Conservation (phyloP, 2,113 vertebrate genomes). For the Elachura formosa region DNA sequence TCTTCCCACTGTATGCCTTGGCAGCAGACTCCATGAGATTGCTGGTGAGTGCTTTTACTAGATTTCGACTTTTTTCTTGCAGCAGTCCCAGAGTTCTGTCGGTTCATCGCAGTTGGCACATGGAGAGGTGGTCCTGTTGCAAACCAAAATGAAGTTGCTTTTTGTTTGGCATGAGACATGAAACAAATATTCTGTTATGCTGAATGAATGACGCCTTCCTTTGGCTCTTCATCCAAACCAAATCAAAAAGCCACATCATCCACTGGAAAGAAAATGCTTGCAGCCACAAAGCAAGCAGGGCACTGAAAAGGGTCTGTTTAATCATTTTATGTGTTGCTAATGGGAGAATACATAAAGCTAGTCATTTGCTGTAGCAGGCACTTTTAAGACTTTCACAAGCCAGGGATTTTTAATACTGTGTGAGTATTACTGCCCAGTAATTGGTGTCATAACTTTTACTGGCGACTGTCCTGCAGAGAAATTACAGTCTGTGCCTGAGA, state of each 20-base stretch:
- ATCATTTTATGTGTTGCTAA: background rate
- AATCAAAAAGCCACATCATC: background rate
- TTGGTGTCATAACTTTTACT: slow-evolving; percentile 17
- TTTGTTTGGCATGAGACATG: background rate
- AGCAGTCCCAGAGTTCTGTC: background rate
- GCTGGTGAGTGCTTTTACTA: background rate
- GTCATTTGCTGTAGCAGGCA: background rate
- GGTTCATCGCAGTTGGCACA: background rate
- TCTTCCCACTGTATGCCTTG: background rate
- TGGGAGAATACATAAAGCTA: background rate
- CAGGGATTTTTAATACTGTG: background rate
- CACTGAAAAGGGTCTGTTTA: background rate
- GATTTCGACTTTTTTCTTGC: background rate
- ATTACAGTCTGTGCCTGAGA: background rate
- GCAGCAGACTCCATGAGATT: background rate
- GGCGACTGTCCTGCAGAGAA: background rate
- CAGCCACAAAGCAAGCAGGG: background rate
- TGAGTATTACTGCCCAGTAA: background rate
- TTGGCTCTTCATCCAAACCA: background rate
- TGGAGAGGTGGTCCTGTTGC: background rate
- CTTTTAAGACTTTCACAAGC: background rate
- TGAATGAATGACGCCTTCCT: background rate
- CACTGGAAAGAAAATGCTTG: background rate
- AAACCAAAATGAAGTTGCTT: background rate
- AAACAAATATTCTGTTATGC: background rate